Evolutionary conservation across 2,888 invertebrate species (phyloP).

Genomic region (Clanis bilineata): DNA sequence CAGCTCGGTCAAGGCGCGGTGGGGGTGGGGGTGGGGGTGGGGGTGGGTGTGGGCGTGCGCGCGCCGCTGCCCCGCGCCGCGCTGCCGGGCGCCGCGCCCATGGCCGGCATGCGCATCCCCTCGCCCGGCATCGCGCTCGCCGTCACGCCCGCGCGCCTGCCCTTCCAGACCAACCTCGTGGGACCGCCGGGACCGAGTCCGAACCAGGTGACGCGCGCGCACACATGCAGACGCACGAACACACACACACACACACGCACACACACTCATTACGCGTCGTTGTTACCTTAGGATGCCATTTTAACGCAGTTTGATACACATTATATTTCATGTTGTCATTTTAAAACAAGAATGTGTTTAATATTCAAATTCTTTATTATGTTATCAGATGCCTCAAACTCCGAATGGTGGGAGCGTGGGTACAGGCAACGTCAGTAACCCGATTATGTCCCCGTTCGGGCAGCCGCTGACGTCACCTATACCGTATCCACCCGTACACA

Average conservation of each 20-base stretch:
- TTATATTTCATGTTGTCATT: too few species aligned
- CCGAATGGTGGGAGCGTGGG: conserved; percentile 82
- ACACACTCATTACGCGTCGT: too few species aligned
- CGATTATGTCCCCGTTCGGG: conserved; percentile 89
- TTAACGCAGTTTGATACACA: too few species aligned
- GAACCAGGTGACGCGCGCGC: too few species aligned
- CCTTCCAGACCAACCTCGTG: conserved; percentile 84
- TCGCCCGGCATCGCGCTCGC: conserved; percentile 84
- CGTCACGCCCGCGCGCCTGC: conserved; percentile 68
- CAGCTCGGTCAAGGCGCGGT: conserved; percentile 55
- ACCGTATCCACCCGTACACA: conserved; percentile 80
- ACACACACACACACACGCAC: too few species aligned
- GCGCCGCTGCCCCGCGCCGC: conserved; percentile 40
- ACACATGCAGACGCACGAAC: too few species aligned
- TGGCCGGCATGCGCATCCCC: conserved; percentile 84
- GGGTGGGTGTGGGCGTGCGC: conserved; percentile 38
- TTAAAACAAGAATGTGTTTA: too few species aligned
- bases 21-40: conserved; percentile 39
- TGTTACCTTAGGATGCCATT: too few species aligned
- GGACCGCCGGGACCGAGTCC: conserved; percentile 91
- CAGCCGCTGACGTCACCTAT: conserved; percentile 84
- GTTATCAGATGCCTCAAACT: conserved; percentile 67
- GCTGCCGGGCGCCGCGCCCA: conserved; percentile 39
- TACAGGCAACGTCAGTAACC: conserved; percentile 51
- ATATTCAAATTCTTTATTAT: conserved; percentile 22